Evolutionary conservation across 2,797 vertebrate species (phyloP), one percentile per base, ranked within the genome.

Genomic region (Sylvilagus floridanus): DNA sequence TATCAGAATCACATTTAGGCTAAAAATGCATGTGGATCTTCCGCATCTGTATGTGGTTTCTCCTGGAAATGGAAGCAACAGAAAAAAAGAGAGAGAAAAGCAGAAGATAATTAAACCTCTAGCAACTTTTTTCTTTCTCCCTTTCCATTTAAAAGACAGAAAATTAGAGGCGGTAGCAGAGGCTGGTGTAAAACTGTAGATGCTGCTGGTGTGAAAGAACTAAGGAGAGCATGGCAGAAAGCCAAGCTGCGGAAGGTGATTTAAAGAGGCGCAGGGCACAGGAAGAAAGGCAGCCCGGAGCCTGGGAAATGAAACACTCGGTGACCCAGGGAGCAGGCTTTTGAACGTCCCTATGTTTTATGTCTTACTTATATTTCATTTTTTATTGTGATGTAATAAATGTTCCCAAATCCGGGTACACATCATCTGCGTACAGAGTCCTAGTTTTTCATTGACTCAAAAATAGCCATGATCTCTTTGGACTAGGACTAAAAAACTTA

Each of bases 291-390:
- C 63, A 60, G 88, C 54, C 50, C 52, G 47, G 85, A 81, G 76
- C 35, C 0, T 85, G 86, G 89, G 82, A 97, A 97, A 97, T 93
- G 94, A 97, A 97, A 97, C 65, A 96, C 47, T 91, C 84, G 21
- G 66, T 97, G 92, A 92, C 73, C 0, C 52, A 94, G 62, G 47
- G 0, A 63, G 62, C 24, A 84, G 1, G 22, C 88, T 82, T 89
- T 52, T 42, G 73, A 90, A 86, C 21, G 62, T n/a, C 91, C 84
- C 88, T 42, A 22, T 66, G 16, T 87, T 98, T 97, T 93, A 94
- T 83, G 78, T 32, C n/a, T 93, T 91, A 54, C 91, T 97, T 96
- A 54, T 93, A 28, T 95, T 97, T 97, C 37, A 76, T 26, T 84
- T 26, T 32, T 93, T 42, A 37, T 81, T 72, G 71, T 73, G 90